Evolutionary conservation across 2,113 vertebrate genomes (phyloP).

Genomic region (Rutilus rutilus): DNA sequence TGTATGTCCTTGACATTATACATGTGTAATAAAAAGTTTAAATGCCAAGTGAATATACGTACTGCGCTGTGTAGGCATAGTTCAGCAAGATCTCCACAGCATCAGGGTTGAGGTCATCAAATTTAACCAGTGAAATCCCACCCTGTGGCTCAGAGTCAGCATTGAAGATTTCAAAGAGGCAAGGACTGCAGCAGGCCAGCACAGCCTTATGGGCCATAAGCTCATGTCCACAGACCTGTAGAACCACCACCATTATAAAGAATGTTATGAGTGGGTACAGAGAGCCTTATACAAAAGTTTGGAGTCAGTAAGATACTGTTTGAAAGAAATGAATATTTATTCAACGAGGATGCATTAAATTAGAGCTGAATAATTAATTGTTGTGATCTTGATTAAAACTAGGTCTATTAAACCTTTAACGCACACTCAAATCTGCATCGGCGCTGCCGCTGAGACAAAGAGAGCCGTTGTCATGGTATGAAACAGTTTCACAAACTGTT

Average conservation of each 20-base stretch:
- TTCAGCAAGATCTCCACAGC: constrained; percentile 95
- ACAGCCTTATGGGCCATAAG: constrained; percentile 95
- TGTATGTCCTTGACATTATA: not conserved
- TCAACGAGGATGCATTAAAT: not conserved
- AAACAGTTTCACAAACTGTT: too few species aligned
- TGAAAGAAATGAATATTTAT: not conserved
- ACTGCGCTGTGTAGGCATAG: constrained; percentile 99
- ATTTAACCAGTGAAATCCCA: constrained; percentile 88
- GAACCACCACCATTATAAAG: not conserved
- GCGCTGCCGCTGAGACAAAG: too few species aligned
- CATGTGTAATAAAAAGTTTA: not conserved
- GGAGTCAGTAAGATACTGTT: too few species aligned
- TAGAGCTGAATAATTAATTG: too few species aligned
- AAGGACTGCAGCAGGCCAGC: constrained; percentile 96
- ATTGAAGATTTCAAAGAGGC: constrained; percentile 98
- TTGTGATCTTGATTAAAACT: too few species aligned
- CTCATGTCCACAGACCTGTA: constrained; percentile 93
- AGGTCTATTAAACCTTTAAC: too few species aligned
- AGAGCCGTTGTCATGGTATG: too few species aligned
- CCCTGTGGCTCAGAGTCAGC: constrained; percentile 89
- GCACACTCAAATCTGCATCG: too few species aligned
- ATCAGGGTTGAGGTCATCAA: constrained; percentile 93
- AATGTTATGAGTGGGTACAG: not conserved
- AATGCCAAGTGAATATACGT: constrained; percentile 66
- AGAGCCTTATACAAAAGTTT: not conserved